phyloP scores from a whole-genome alignment of 2,888 invertebrate genomes.

The Drosophila hamatofila region DNA sequence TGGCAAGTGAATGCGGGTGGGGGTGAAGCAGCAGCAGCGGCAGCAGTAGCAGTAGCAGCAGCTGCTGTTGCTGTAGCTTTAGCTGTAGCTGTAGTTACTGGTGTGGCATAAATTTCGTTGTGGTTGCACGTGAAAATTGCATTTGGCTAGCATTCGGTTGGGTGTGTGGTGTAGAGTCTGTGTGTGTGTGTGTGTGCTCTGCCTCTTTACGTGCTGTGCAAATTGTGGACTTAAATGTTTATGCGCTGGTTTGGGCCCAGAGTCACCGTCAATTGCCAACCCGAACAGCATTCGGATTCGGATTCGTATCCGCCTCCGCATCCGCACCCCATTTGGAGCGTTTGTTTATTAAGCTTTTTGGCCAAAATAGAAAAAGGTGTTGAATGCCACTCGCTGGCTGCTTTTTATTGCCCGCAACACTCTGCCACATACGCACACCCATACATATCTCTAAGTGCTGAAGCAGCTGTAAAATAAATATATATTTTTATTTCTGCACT shows the following conservation, averaged over 20 bases:
- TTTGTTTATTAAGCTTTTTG: slow-evolving; percentile 79
- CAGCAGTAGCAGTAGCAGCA: not conserved
- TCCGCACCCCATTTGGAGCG: slow-evolving; percentile 68
- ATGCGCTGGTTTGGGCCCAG: slow-evolving; percentile 63
- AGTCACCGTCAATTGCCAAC: slow-evolving; percentile 45
- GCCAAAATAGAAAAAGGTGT: slow-evolving; percentile 74
- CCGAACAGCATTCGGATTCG: slow-evolving; percentile 14
- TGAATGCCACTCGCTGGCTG: slow-evolving; percentile 77
- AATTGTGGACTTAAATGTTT: slow-evolving; percentile 83
- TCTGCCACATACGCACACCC: slow-evolving; percentile 21
- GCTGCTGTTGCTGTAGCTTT: slow-evolving; percentile 18
- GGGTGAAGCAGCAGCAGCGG: slow-evolving; percentile 5
- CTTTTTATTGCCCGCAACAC: slow-evolving; percentile 70
- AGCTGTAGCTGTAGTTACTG: slow-evolving; percentile 61
- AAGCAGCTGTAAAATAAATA: slow-evolving; percentile 81
- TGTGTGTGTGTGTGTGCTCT: slow-evolving; percentile 31
- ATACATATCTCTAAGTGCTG: slow-evolving; percentile 68
- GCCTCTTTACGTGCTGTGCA: slow-evolving; percentile 69
- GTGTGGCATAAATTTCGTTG: slow-evolving; percentile 82
- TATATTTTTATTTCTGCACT: slow-evolving; percentile 76
- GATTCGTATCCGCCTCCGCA: slow-evolving; percentile 44
- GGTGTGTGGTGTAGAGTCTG: slow-evolving; percentile 23
- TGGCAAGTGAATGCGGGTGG: slow-evolving; percentile 22
- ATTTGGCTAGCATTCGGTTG: slow-evolving; percentile 71
- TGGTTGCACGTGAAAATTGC: slow-evolving; percentile 81